Percentiles rank a stretch among this genome's conserved stretches.
These are phyloP conservation scores for Microctenopoma lineatum DNA, from an alignment of 2,797 vertebrate genomes.

Conservation along the genomic window DNA sequence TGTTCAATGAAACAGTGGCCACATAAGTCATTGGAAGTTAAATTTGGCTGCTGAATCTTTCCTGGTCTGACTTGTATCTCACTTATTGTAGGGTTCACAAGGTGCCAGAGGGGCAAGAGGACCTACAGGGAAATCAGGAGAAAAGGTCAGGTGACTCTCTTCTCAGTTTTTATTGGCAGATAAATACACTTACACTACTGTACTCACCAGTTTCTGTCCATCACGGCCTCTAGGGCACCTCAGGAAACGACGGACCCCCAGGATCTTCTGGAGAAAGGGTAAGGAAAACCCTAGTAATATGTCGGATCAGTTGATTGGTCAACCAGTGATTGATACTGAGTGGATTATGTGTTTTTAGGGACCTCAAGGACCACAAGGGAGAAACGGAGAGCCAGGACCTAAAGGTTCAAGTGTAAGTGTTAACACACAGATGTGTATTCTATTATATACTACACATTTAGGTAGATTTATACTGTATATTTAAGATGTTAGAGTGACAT, in stretches of 20 bases:
- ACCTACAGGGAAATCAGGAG: constrained; percentile 94
- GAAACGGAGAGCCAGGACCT: constrained; percentile 93
- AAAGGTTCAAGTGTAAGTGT: constrained; percentile 93
- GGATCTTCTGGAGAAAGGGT: constrained; percentile 95
- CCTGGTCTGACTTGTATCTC: constrained; percentile 15
- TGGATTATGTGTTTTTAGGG: constrained; percentile 81
- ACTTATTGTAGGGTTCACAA: constrained; percentile 86
- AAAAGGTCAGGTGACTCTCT: constrained; percentile 86
- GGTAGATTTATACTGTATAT: no score
- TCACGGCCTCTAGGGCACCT: constrained; percentile 84
- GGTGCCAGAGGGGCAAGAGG: constrained; percentile 92
- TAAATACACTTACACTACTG: not conserved
- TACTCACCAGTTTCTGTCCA: not conserved
- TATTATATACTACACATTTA: not conserved
- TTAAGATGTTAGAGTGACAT: no score
- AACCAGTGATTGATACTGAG: not conserved
- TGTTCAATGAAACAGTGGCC: no score
- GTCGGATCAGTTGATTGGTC: not conserved
- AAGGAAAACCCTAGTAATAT: constrained; percentile 43
- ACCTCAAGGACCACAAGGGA: constrained; percentile 94
- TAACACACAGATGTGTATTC: constrained; percentile 3
- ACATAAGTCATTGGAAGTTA: not conserved
- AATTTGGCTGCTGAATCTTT: not conserved
- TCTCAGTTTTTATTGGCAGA: constrained; percentile 3
- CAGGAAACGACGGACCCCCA: constrained; percentile 92